Percentiles rank a stretch among this genome's conserved stretches.
These are phyloP conservation scores for Gymnocephalus cernua DNA, from an alignment of 2,113 vertebrate genomes.

Conservation along the genomic window DNA sequence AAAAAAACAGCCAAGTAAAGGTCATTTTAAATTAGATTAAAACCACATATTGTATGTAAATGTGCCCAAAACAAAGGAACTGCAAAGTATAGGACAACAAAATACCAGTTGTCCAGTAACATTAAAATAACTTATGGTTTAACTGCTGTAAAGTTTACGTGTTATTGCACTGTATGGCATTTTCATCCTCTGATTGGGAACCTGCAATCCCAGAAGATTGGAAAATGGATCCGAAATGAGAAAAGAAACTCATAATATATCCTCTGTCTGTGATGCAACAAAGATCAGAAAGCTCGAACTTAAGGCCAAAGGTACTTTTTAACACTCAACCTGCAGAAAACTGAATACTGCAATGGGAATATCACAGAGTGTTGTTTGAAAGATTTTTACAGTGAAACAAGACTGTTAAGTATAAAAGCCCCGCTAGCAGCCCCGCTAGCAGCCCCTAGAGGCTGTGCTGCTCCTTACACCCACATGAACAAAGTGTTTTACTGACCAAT, in stretches of 20 bases:
- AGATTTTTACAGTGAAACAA: slow-evolving; percentile 16
- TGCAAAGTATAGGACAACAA: neutral
- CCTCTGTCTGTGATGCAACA: slow-evolving; percentile 11
- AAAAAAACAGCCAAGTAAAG: slow-evolving; percentile 8
- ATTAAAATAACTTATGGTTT: neutral
- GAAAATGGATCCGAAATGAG: slow-evolving; percentile 2
- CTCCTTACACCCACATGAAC: slow-evolving; percentile 41
- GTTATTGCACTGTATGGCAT: neutral
- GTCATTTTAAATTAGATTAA: slow-evolving; percentile 20
- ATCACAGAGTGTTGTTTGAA: slow-evolving; percentile 7
- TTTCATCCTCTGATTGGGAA: neutral
- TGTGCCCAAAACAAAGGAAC: neutral
- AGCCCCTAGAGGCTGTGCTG: slow-evolving; percentile 63
- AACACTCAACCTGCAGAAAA: slow-evolving; percentile 17
- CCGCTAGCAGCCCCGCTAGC: slow-evolving; percentile 57
- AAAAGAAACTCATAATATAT: neutral
- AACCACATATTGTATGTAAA: neutral
- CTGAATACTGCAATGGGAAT: neutral
- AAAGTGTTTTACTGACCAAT: slow-evolving; percentile 48
- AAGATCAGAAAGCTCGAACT: neutral
- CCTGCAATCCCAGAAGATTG: neutral
- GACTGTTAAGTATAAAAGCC: slow-evolving; percentile 8
- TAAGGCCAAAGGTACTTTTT: slow-evolving; percentile 1
- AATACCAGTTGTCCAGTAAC: neutral
- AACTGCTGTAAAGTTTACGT: neutral